Percentiles rank a stretch among this genome's conserved stretches.
Evolutionary conservation across 1,140 invertebrate species (phyloP).

Genomic region (Papilio polyxenes): DNA sequence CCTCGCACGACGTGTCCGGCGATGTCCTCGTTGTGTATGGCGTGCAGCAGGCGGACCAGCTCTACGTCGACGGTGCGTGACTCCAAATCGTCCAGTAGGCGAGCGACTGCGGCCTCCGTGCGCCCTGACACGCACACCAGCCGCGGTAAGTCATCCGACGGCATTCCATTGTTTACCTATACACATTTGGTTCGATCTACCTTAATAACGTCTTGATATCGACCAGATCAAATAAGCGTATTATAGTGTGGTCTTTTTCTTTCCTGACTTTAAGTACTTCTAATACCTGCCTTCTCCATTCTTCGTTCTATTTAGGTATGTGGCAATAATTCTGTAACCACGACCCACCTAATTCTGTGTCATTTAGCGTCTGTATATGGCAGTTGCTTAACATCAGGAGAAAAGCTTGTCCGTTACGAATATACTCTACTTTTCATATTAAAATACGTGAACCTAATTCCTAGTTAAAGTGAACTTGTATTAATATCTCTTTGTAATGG

Average conservation of each 20-base stretch:
- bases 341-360: too few species aligned
- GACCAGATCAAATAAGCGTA: too few species aligned
- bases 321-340: too few species aligned
- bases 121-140: slow-evolving; percentile 81
- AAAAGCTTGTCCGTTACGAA: too few species aligned
- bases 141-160: slow-evolving; percentile 80
- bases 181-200: slow-evolving; percentile 6
- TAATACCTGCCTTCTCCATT: too few species aligned
- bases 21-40: slow-evolving; percentile 81
- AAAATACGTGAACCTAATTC: too few species aligned
- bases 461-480: too few species aligned
- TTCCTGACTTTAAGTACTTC: too few species aligned
- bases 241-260: too few species aligned
- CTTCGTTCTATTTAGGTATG: neutral
- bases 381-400: too few species aligned
- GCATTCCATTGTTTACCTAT: slow-evolving; percentile 77
- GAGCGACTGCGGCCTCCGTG: slow-evolving; percentile 84
- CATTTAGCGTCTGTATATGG: too few species aligned
- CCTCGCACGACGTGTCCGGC: slow-evolving; percentile 82
- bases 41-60: slow-evolving; percentile 81
- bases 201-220: too few species aligned
- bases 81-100: slow-evolving; percentile 84
- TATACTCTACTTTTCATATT: neutral
- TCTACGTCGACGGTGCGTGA: slow-evolving; percentile 82
- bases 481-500: neutral